These are phyloP conservation scores for Antechinus flavipes DNA, from an alignment of 2,113 vertebrate genomes.

Conservation along the genomic window DNA sequence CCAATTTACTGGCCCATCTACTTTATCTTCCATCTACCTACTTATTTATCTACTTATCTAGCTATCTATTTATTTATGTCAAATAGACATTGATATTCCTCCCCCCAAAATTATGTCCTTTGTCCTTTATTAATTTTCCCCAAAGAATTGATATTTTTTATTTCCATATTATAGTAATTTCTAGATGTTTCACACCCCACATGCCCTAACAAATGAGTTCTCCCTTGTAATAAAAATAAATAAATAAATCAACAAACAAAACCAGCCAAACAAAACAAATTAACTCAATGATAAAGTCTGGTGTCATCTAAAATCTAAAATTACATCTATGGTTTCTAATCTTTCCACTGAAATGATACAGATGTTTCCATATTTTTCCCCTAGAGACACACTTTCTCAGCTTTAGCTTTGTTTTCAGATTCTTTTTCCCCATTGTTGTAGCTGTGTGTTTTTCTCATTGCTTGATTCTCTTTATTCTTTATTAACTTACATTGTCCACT, in stretches of 20 bases:
- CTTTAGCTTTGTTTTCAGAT: not conserved
- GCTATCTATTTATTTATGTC: not conserved
- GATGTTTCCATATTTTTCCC: not conserved
- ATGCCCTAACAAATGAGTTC: no score
- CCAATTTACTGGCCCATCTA: no score
- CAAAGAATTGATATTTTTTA: not conserved
- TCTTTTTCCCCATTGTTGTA: not conserved
- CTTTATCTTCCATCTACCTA: not conserved
- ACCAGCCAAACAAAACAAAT: not conserved
- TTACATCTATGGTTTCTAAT: not conserved
- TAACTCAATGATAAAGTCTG: not conserved
- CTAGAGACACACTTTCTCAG: not conserved
- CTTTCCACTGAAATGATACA: not conserved
- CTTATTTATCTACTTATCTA: no score
- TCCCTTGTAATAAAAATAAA: not conserved
- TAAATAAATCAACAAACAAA: not conserved
- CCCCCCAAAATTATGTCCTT: no score
- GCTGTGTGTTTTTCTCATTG: not conserved
- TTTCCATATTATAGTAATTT: not conserved
- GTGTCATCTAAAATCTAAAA: not conserved
- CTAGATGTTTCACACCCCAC: not conserved
- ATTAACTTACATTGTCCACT: not conserved
- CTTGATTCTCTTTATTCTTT: not conserved
- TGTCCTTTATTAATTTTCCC: no score
- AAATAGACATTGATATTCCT: no score